Conservation (phyloP, 2,888 invertebrate genomes). For the Acutogordius australiensis region DNA sequence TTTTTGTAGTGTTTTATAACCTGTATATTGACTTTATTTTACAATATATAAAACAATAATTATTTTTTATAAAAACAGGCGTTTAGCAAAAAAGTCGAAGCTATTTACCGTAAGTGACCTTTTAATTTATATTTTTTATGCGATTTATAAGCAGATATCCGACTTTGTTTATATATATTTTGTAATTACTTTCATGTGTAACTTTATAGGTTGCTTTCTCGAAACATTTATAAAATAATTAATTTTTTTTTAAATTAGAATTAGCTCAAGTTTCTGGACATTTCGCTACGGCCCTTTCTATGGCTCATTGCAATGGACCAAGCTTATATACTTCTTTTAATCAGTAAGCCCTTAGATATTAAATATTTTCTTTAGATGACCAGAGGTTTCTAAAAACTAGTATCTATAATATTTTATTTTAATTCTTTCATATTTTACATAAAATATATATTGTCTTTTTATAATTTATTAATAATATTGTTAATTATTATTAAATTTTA, state of each 20-base stretch:
- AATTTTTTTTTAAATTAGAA: not conserved
- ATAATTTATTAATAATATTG: not conserved
- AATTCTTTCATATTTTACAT: no score
- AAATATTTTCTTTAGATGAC: no score
- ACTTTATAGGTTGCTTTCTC: no score
- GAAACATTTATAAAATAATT: not conserved
- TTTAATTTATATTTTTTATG: no score
- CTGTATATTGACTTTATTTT: no score
- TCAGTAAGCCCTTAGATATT: not conserved
- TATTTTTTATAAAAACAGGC: conserved; percentile 8
- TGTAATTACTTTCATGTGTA: no score
- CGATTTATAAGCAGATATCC: no score
- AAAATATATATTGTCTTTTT: no score
- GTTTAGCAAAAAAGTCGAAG: conserved; percentile 10
- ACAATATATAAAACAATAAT: not conserved
- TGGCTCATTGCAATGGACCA: not conserved
- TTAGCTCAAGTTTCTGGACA: conserved; percentile 6
- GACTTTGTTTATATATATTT: no score
- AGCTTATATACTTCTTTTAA: not conserved
- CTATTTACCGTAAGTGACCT: not conserved
- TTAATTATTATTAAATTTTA: not conserved
- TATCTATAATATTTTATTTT: no score
- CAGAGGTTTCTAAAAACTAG: no score
- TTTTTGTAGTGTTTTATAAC: no score
- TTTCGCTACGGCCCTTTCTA: conserved; percentile 7